A percentile compares a stretch with the other conserved stretches of the same genome.
Conservation (phyloP, 2,113 vertebrate species). For the Pachycephala philippinensis region DNA sequence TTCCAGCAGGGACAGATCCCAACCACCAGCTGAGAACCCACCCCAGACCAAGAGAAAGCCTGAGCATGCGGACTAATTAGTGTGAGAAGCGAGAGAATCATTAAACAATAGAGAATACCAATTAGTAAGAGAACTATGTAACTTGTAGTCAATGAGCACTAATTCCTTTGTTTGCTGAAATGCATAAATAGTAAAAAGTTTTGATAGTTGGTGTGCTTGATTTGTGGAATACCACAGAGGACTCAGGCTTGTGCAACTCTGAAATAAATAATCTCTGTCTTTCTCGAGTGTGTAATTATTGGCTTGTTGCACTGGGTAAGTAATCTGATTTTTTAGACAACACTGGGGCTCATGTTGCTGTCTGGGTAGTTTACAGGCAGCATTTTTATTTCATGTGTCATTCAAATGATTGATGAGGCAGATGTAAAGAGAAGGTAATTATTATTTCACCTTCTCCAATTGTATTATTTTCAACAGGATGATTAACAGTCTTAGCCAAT, state of each 20-base stretch:
- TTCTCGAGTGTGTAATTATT: not conserved
- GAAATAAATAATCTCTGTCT: not conserved
- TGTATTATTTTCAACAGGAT: not conserved
- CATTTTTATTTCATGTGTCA: not conserved
- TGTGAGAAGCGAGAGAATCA: not conserved
- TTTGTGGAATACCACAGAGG: not conserved
- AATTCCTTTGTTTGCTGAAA: not conserved
- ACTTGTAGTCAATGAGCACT: not conserved
- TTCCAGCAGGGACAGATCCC: not conserved
- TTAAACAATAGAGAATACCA: not conserved
- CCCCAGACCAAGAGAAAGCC: not conserved
- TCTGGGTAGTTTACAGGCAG: not conserved
- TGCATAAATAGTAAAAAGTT: not conserved
- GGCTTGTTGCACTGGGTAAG: not conserved
- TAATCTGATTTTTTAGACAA: not conserved
- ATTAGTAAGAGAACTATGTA: rapidly evolving
- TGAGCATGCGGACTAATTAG: not conserved
- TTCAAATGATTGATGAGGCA: not conserved
- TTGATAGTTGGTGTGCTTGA: not conserved
- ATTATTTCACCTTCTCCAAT: not conserved
- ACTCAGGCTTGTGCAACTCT: not conserved
- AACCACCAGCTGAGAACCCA: not conserved
- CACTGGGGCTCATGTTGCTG: not conserved
- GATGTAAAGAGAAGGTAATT: not conserved
- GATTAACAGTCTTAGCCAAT: not conserved